phyloP scores from a whole-genome alignment of 2,113 vertebrate genomes.

The Anser brachyrhynchus region DNA sequence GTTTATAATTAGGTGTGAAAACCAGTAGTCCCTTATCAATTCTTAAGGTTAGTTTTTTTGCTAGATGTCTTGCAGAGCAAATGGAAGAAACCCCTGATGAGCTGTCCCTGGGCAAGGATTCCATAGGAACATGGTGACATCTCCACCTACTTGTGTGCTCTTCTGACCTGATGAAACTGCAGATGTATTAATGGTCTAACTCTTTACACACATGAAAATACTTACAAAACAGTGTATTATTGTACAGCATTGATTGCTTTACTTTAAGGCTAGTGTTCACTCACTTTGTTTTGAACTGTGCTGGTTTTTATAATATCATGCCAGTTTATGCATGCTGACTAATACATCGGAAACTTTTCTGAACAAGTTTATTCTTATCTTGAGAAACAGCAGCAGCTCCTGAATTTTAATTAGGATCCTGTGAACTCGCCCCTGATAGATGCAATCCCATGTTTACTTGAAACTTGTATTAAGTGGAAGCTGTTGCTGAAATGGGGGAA shows the following conservation, averaged over 20 bases:
- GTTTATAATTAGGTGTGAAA: neutral
- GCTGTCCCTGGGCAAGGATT: neutral
- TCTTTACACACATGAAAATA: neutral
- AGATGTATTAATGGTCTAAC: neutral
- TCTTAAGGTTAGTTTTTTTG: neutral
- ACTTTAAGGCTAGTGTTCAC: neutral
- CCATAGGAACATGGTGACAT: neutral
- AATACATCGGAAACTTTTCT: neutral
- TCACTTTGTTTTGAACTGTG: neutral
- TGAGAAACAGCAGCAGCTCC: slow-evolving; percentile 28
- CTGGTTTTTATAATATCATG: neutral
- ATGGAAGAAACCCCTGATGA: neutral
- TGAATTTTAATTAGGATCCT: slow-evolving; percentile 41
- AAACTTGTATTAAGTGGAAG: slow-evolving; percentile 23
- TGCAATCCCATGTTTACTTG: slow-evolving; percentile 27
- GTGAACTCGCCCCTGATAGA: neutral
- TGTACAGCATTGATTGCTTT: neutral
- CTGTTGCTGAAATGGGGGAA: slow-evolving; percentile 35
- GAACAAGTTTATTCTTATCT: slow-evolving; percentile 40
- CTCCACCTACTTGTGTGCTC: neutral
- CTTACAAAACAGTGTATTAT: neutral
- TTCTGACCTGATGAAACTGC: neutral
- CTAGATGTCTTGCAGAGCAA: neutral
- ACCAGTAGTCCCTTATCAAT: neutral
- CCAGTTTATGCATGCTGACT: neutral